A percentile compares a stretch with the other conserved stretches of the same genome.
Evolutionary conservation across 2,797 vertebrate species (phyloP).

Genomic region (Sebastes miniatus): DNA sequence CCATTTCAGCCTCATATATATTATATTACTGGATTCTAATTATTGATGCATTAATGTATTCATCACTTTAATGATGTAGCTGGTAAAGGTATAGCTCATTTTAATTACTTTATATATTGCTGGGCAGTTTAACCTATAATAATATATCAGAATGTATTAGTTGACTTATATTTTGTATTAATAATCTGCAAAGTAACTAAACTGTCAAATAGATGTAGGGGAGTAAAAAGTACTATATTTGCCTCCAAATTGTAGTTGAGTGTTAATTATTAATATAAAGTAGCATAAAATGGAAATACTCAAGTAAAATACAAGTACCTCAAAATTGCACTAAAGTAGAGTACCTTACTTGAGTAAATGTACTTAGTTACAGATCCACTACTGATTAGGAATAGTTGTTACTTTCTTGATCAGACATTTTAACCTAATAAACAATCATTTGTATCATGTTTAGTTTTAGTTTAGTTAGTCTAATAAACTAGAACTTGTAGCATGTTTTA

Average conservation of each 20-base stretch:
- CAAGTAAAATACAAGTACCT: not conserved
- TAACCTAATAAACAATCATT: not conserved
- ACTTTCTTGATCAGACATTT: not conserved
- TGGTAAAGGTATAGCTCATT: not conserved
- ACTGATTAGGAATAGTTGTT: not conserved
- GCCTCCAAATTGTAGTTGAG: not conserved
- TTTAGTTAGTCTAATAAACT: accelerated
- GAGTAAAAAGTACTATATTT: not conserved
- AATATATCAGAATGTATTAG: not conserved
- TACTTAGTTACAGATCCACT: not conserved
- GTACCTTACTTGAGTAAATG: not conserved
- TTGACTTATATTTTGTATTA: not conserved
- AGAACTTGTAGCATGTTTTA: not conserved
- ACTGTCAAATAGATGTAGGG: not conserved
- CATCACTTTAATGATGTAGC: not conserved
- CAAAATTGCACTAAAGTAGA: not conserved
- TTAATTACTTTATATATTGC: not conserved
- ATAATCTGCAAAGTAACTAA: not conserved
- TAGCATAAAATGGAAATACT: not conserved
- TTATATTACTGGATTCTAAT: not conserved
- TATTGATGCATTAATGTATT: not conserved
- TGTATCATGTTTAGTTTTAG: not conserved
- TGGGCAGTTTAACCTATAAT: not conserved
- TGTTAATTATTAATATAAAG: not conserved
- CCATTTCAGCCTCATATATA: not conserved